A percentile compares a stretch with the other conserved stretches of the same genome.
Evolutionary conservation across 2,888 invertebrate species (phyloP).

Genomic region (Mermis nigrescens): DNA sequence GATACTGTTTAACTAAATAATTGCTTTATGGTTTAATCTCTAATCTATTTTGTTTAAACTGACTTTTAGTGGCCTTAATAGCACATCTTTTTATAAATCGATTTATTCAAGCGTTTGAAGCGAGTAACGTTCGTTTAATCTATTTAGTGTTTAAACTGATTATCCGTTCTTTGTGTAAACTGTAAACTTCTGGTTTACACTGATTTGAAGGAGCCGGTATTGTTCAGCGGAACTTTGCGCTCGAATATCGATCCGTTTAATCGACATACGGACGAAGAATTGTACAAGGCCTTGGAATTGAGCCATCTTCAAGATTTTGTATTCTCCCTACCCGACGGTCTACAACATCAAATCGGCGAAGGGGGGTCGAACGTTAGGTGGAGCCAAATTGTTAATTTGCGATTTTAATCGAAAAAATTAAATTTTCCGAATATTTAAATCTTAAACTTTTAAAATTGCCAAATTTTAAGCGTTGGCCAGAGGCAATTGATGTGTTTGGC

Average conservation of each 20-base stretch:
- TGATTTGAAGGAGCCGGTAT: slow-evolving; percentile 58
- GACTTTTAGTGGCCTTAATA: no score
- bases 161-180: no score
- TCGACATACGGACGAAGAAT: slow-evolving; percentile 52
- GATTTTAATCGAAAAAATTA: not conserved
- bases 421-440: not conserved
- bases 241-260: slow-evolving; percentile 81
- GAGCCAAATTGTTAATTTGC: not conserved
- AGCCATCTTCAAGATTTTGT: slow-evolving; percentile 73
- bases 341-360: slow-evolving; percentile 65
- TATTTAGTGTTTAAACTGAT: no score
- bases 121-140: no score
- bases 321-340: slow-evolving; percentile 50
- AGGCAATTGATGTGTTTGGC: slow-evolving; percentile 38
- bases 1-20: no score
- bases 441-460: not conserved
- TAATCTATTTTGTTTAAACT: no score
- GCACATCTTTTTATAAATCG: no score
- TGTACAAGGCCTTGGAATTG: slow-evolving; percentile 70
- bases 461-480: slow-evolving; percentile 35
- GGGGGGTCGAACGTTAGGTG: slow-evolving; percentile 59
- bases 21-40: no score
- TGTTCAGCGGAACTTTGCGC: slow-evolving; percentile 73
- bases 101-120: no score
- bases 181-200: no score